Evolutionary conservation across 2,797 vertebrate genomes (phyloP), one percentile per base, ranked within the genome.

Genomic region (Oryzias sinensis): DNA sequence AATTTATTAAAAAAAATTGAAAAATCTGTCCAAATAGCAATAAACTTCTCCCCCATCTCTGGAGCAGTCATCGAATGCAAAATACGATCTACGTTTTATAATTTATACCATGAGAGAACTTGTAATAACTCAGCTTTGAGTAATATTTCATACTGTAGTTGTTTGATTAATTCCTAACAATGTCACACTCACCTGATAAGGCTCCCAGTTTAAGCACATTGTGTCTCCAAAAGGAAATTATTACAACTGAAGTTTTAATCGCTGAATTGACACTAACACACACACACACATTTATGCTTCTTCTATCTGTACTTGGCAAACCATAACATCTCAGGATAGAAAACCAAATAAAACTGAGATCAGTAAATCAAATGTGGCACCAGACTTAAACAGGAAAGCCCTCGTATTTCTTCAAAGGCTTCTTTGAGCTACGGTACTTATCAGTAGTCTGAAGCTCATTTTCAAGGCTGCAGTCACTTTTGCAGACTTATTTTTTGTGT

Each of bases 171-270:
- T 52, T 64, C 46, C 40, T 50, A 22, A 5, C 14, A 29, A 43
- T 73, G 66, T 75, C 62, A 61, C n/a, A 63, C 41, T 59, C 52
- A 68, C 68, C 65, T 37, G 43, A 70, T 73, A 13, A 18, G 14
- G 15, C 42, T 45, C 49, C 37, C 42, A 48, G 15, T 62, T 59
- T 37, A 37, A 37, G 33, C 33, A 41, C n/a, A 24, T 58, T 18
- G 15, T 56, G 41, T 20, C 46, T 73, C 20, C 53, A 11, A 51
- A 51, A 42, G 33, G 29, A 47, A 18, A 22, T 61, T 56, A 52
- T 48, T 46, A 9, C 22, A 5, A 47, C 27, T 15, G 17, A 4
- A 46, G 8, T 45, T 27, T 45, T 17, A 15, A 37, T 37, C 11
- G 9, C 33, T 37, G 33, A 37, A 37, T 37, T 37, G 33, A 37